Conservation (phyloP, 2,797 vertebrate species). For the Trachops cirrhosus region DNA sequence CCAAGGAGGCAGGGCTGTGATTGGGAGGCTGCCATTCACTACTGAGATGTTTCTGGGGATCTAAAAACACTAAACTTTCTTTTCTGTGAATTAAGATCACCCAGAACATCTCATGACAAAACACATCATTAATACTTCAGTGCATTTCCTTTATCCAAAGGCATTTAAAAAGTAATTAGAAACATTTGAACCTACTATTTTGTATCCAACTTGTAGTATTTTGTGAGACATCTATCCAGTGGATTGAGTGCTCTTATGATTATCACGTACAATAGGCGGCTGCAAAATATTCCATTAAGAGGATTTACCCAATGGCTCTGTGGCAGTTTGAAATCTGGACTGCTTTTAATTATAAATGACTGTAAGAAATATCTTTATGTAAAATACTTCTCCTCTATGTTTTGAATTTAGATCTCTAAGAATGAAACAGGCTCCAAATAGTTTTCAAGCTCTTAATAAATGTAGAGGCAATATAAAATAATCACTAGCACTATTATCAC, state of each 20-base stretch:
- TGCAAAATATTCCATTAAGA: neutral
- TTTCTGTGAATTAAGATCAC: constrained; percentile 6
- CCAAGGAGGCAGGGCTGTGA: neutral
- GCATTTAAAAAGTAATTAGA: neutral
- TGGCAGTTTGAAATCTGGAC: neutral
- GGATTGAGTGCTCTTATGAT: too few relatives aligned
- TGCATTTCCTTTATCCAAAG: neutral
- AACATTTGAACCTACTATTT: neutral
- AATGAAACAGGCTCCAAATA: neutral
- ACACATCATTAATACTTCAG: neutral
- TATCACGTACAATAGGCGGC: neutral
- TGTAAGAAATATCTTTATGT: neutral
- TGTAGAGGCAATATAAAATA: neutral
- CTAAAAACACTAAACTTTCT: neutral
- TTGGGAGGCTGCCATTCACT: neutral
- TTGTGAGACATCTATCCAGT: neutral
- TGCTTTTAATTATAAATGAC: constrained; percentile 8
- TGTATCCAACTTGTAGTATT: neutral
- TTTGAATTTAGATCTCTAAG: neutral
- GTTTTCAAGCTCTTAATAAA: neutral
- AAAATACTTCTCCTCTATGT: neutral
- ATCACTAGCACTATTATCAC: neutral
- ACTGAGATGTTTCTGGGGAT: neutral
- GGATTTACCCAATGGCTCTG: neutral
- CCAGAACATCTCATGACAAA: neutral